Evolutionary conservation across 53 echinoderm and acorn worm genomes (phyloP), one percentile per base, ranked within the genome.

Genomic region (Patiria pectinifera): DNA sequence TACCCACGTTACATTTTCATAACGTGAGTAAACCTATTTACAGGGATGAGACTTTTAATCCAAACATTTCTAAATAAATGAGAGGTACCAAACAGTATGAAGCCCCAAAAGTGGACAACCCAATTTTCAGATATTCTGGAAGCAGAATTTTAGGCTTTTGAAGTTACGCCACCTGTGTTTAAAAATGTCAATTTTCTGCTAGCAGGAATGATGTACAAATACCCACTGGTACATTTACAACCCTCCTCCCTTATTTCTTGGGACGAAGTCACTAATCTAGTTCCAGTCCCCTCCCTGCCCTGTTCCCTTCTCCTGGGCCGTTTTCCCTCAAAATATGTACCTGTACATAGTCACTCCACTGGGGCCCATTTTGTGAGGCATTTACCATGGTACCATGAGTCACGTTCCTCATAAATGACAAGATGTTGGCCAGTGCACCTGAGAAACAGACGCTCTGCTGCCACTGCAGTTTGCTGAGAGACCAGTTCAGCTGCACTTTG

Each of bases 401-500:
- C 82, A 82, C 82, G 24, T 21, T 58, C 9, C 59, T 82, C 59
- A 22, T 82, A 58, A 80, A 82, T 59, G 82, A 15, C 82, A 24
- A 74, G 74, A 74, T 74, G 74, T 35, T 74, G 74, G 24, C 24
- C 74, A 10, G 6, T 21, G 25, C 45, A 48, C 18, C 80, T 43
- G 4, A 14, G 19, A 53, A 82, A 58, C 82, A 49, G 59, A 58
- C 16, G 59, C 82, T 82, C 59, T 4, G 53, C 82, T 11, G 49
- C 21, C 69, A 22, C 2, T 24, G 74, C 8, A 16, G 74, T 24
- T 0, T n/a, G 74, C 22, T 10, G 22, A 35, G 22, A 35, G 66
- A 66, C 6, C 15, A 43, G 90, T 90, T 90, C 90, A 90, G 80
- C 47, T 90, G 90, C 48, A 90, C 90, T 90, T 90, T 88, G 62